Evolutionary conservation across 2,888 invertebrate species (phyloP), one percentile per base, ranked within the genome.

Genomic region (Plemyria rubiginata): DNA sequence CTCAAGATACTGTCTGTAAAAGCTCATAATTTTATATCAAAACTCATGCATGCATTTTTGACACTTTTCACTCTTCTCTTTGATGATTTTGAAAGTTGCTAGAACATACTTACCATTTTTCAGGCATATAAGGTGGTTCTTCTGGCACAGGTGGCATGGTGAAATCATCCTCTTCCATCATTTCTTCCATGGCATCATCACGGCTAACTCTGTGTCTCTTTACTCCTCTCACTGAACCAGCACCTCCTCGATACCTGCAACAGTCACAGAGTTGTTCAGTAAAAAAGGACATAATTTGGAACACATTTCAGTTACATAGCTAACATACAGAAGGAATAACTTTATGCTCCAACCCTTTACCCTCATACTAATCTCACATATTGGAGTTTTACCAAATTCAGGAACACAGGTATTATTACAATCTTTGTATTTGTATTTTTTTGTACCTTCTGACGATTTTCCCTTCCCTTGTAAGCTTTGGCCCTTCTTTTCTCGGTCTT

Each of bases 91-190:
- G 32, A 32, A 8, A 8, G 4, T 32, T 32, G 32, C 32, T 32
- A 22, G 22, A 22, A 22, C 6, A 32, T 11, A 38, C 36, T 11
- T 11, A 95, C 96, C 96, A 97, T 88, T 96, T 96, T 82, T 97
- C 97, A 51, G 95, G 95, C 87, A 95, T 96, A 79, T 96, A 96
- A 32, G 97, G 96, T 67, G 96, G 94, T 82, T 96, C 96, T 79
- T 97, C 97, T 22, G 95, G 94, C 54, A 79, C 62, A 12, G 95
- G 94, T 60, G 95, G 94, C 86, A 94, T 94, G 36, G 93, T 90
- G 69, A 93, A 91, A 72, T 95, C 94, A 72, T 93, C 92, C 58
- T 92, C 92, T 69, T 93, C 93, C 80, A 90, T 82, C 73, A 88
- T 83, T 53, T 93, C 93, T 65, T 93, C 93, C 9, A 92, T 80